Base-by-base conservation (phyloP, 2,888 invertebrate species). In the Cheilosia grossa region DNA sequence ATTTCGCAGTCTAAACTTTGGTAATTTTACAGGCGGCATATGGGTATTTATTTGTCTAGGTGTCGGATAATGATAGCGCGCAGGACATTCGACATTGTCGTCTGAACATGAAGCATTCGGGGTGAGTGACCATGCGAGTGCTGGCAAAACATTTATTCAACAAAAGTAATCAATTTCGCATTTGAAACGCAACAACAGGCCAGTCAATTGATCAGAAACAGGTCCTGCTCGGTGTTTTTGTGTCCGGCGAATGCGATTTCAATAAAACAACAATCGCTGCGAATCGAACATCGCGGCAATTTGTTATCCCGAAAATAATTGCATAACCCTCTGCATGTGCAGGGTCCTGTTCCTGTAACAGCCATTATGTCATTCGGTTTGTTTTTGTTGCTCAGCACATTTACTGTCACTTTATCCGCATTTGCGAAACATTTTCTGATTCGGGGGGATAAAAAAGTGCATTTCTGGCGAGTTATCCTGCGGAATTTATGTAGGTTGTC, bases 11-110 rank as follows among this genome's bases (percentile, higher is more conserved):
- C 59, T 19, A 7, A 72, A 67, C 15, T 72, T 70, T 78, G 30
- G 56, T 78, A 78, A 82, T 82, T 78, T 78, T 21, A 56, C 73
- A 78, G 82, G 78, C 82, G 77, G 51, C 47, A 47, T 56, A 56
- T 3, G 64, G 40, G 64, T 66, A 72, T 66, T 77, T 77, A 77
- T 82, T 72, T 72, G 77, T 61, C 77, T 56, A 72, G 51, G 42
- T 72, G 70, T 77, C 74, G 27, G 37, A 27, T 40, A 21, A 30
- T n/a, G 64, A 15, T 33, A 27, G 30, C 24, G 44, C 27, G 13
- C 42, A 24, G 51, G 53, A 47, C 19, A 40, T 56, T 1, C 30
- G 30, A 30, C 24, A 24, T 24, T 24, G 24, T 9, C 9, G 9
- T 9, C 9, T 2, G 9, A 13, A 13, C 4, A 9, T 13, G n/a